Conservation (phyloP, 2,797 vertebrate genomes). For the Gallinago solitaria region DNA sequence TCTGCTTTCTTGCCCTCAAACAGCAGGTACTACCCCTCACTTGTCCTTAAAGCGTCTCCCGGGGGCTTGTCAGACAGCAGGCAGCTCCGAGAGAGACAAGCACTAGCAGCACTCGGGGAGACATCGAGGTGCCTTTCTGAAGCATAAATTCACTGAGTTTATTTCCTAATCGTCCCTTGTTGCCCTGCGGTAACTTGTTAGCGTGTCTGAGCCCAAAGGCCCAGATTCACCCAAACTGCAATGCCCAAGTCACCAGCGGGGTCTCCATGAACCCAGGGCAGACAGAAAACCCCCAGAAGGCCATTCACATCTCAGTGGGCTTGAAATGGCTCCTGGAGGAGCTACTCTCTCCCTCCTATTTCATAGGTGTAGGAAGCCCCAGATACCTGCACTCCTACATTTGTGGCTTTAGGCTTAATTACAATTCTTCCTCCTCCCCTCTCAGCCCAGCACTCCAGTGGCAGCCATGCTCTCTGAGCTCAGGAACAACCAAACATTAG, state of each 20-base stretch:
- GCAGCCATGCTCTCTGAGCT: not conserved
- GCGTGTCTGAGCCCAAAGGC: not conserved
- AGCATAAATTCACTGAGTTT: not conserved
- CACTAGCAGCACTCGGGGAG: not conserved
- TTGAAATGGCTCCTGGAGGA: not conserved
- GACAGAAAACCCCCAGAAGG: not conserved
- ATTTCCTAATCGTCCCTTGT: not conserved
- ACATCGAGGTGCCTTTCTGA: not conserved
- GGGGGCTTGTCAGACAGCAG: not conserved
- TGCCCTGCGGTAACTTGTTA: not conserved
- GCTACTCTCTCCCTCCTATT: not conserved
- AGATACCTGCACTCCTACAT: not conserved
- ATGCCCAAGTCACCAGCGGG: fast-evolving
- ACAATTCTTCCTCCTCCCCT: not conserved
- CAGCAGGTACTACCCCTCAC: not conserved
- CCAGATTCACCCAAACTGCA: not conserved
- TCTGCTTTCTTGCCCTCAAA: not conserved
- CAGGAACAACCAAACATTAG: not conserved
- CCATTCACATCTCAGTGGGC: not conserved
- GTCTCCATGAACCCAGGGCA: not conserved
- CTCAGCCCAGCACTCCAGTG: not conserved
- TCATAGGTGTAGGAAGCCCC: not conserved
- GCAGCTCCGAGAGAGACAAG: not conserved
- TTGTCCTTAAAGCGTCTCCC: not conserved
- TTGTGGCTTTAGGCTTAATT: not conserved